Percentiles rank a stretch among this genome's conserved stretches.
These are phyloP conservation scores for Grallaria varia DNA, from an alignment of 2,113 vertebrate species.

Conservation along the genomic window DNA sequence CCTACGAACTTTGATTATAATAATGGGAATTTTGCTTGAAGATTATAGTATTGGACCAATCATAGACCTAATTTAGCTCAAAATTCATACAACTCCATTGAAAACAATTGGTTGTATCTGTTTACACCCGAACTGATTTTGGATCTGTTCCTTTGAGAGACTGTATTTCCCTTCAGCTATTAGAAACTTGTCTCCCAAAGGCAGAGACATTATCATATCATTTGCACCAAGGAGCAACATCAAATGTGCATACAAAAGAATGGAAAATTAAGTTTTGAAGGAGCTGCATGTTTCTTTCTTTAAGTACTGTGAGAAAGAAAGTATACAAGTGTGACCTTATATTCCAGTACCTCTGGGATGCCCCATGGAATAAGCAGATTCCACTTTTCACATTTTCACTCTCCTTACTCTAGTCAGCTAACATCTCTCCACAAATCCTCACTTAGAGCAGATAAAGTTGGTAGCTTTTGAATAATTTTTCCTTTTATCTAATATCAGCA, in stretches of 20 bases:
- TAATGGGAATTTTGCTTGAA: not conserved
- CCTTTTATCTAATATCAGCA: not conserved
- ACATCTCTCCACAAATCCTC: not conserved
- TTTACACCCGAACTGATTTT: not conserved
- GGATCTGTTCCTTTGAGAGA: not conserved
- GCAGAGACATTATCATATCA: conserved; percentile 43
- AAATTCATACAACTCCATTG: not conserved
- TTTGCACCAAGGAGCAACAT: conserved; percentile 58
- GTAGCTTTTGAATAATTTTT: not conserved
- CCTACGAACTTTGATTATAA: not conserved
- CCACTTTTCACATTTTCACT: not conserved
- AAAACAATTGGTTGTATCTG: conserved; percentile 3
- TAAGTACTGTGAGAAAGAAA: not conserved
- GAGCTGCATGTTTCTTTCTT: not conserved
- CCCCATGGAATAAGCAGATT: not conserved
- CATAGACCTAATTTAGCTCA: not conserved
- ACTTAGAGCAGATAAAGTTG: not conserved
- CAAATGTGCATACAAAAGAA: conserved; percentile 56
- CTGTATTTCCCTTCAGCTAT: conserved; percentile 39
- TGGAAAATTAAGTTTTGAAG: conserved; percentile 27
- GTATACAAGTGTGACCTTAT: not conserved
- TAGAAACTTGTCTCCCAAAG: conserved; percentile 26
- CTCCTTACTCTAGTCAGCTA: not conserved
- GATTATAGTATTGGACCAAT: not conserved
- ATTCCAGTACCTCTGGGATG: not conserved